Conservation (phyloP, 1,140 invertebrate species). For the Cyclargus thomasi region DNA sequence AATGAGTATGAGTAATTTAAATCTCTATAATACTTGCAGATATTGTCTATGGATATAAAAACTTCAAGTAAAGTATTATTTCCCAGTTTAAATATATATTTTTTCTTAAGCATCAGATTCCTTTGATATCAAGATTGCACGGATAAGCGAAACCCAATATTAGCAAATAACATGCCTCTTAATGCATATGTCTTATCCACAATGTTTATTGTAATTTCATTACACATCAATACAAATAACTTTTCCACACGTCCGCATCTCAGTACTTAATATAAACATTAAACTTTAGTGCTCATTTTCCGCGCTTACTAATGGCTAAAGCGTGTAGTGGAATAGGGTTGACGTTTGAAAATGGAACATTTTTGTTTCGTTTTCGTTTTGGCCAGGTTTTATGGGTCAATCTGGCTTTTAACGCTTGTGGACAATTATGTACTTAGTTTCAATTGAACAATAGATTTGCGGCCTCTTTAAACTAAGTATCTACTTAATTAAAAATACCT, state of each 20-base stretch:
- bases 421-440: background rate
- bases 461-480: background rate
- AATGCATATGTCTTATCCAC: slow-evolving; percentile 15
- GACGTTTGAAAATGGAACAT: slow-evolving; percentile 14
- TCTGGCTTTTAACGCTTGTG: background rate
- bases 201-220: slow-evolving; percentile 20
- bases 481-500: too few species aligned
- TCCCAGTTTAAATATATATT: slow-evolving; percentile 1
- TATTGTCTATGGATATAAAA: too few species aligned
- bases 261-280: slow-evolving; percentile 63
- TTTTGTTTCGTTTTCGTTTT: background rate
- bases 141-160: slow-evolving; percentile 17
- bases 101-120: background rate
- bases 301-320: slow-evolving; percentile 60
- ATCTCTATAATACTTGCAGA: too few species aligned
- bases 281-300: slow-evolving; percentile 58
- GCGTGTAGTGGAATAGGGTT: slow-evolving; percentile 48
- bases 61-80: background rate
- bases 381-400: background rate
- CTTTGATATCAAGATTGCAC: slow-evolving; percentile 5
- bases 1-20: too few species aligned
- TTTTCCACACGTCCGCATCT: slow-evolving; percentile 34
- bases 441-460: background rate
- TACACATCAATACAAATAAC: slow-evolving; percentile 29
- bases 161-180: slow-evolving; percentile 21